Conservation (phyloP, 2,888 invertebrate species). For the Ferdinandea cuprea region DNA sequence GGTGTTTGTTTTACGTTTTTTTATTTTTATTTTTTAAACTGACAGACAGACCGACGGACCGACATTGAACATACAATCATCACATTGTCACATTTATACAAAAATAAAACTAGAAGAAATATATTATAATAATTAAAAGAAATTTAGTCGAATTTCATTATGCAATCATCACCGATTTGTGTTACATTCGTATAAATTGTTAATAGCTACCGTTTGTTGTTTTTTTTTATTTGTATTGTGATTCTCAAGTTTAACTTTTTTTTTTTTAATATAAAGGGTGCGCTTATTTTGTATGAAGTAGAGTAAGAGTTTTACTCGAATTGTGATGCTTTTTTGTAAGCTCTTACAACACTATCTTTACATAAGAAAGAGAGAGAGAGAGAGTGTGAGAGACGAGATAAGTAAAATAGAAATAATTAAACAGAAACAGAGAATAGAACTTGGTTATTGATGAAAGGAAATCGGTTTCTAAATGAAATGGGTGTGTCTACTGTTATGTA, state of each 20-base stretch:
- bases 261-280: constrained; percentile 64
- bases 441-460: constrained; percentile 19
- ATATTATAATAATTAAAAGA: constrained; percentile 7
- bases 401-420: constrained; percentile 2
- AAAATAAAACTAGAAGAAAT: not conserved
- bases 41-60: constrained; percentile 59
- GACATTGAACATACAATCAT: constrained; percentile 61
- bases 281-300: constrained; percentile 53
- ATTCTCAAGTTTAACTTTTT: constrained; percentile 57
- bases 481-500: constrained; percentile 46
- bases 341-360: constrained; percentile 50
- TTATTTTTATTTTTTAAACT: too few species aligned
- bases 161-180: constrained; percentile 63
- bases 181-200: constrained; percentile 66
- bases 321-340: constrained; percentile 59
- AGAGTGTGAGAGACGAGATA: not conserved
- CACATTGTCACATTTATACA: constrained; percentile 71
- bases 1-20: constrained; percentile 66
- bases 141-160: constrained; percentile 43
- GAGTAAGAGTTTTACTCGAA: constrained; percentile 23
- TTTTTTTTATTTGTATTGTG: constrained; percentile 45
- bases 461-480: constrained; percentile 26
- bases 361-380: constrained; percentile 11
- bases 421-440: constrained; percentile 36
- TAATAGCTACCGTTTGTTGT: constrained; percentile 60